Conservation (phyloP, 1,140 invertebrate species). For the Brachionus sp. region DNA sequence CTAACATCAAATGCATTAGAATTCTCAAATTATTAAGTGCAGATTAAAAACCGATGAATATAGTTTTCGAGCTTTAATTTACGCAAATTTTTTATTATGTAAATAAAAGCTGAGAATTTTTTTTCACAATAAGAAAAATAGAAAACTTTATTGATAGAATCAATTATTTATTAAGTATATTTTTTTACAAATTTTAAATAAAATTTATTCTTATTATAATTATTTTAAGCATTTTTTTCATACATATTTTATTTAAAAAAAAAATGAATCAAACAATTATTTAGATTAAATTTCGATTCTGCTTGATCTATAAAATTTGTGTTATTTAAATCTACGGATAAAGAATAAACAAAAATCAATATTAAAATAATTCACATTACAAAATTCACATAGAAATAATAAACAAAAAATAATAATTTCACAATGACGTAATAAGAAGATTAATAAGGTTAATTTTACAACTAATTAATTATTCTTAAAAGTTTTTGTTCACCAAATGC, state of each 20-base stretch:
- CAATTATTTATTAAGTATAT: background rate
- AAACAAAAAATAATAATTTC: background rate
- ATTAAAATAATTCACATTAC: background rate
- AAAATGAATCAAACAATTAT: background rate
- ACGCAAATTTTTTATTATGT: background rate
- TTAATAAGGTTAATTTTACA: constrained; percentile 1
- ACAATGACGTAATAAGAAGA: background rate
- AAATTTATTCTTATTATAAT: no score
- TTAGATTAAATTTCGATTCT: background rate
- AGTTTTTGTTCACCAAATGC: background rate
- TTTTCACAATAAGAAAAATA: background rate
- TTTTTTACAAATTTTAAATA: no score
- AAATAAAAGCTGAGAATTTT: background rate
- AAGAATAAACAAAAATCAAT: background rate
- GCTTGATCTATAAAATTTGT: background rate
- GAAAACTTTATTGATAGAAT: background rate
- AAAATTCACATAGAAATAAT: background rate
- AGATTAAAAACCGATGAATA: background rate
- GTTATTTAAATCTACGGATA: background rate
- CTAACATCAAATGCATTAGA: background rate
- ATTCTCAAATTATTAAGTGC: background rate
- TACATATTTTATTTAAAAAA: no score
- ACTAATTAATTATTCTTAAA: background rate
- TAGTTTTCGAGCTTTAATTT: background rate
- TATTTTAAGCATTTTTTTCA: no score